Evolutionary conservation across 2,888 invertebrate genomes (phyloP), one percentile per base, ranked within the genome.

Genomic region (Nephrotoma flavescens): DNA sequence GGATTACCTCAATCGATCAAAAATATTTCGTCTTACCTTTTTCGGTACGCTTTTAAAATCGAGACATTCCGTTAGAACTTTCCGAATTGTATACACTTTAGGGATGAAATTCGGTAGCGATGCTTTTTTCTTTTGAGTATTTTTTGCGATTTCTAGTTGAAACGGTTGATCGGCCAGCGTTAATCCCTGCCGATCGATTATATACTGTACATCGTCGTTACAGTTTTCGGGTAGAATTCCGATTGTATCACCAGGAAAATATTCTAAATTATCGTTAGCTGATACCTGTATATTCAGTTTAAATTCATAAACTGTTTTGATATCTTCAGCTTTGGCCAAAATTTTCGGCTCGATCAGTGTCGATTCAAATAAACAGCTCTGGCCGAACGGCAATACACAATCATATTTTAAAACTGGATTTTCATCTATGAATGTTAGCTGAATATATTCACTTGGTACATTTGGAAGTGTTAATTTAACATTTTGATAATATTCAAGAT

Each of bases 291-390:
- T 41, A 42, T 84, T 6, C 9, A 84, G 7, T 6, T 42, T 42
- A 41, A 84, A 41, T 15, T 84, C 84, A 84, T 84, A 84, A n/a
- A 84, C 84, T 42, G 84, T 84, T n/a, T 84, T 84, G n/a, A 84
- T 42, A 42, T 42, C 84, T 5, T 84, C 42, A n/a, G 12, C 41
- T 15, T 42, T 84, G 2, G 84, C 42, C 6, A 84, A 15, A 15
- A 42, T 42, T 15, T 5, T n/a, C 15, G 41, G 7, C 6, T 41
- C 41, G 41, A n/a, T 3, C 3, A 84, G n/a, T n/a, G 84, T 15
- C n/a, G 84, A 84, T n/a, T 84, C 84, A 84, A 42, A 42, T n/a
- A 42, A 2, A 5, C n/a, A 0, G 6, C 42, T 42, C 9, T 84
- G 41, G 6, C n/a, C 42, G n/a, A 84, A 84, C 41, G 84, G 84